phyloP scores from a whole-genome alignment of 2,888 invertebrate genomes.

The Hirtodrosophila duncani region DNA sequence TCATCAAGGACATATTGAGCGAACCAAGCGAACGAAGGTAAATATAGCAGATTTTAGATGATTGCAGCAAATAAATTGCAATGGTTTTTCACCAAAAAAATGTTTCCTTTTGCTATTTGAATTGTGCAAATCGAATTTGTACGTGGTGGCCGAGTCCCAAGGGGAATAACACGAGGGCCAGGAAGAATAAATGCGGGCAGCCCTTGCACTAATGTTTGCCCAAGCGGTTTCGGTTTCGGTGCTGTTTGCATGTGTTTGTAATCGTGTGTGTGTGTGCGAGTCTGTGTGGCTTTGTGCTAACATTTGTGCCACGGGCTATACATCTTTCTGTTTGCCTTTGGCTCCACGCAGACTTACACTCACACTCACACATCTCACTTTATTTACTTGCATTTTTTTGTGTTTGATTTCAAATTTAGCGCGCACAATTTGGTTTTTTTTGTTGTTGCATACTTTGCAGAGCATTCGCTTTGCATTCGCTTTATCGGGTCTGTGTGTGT shows the following conservation, averaged over 20 bases:
- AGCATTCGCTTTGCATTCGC: conserved; percentile 18
- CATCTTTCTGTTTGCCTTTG: conserved; percentile 64
- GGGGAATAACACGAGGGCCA: background rate
- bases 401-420: conserved; percentile 70
- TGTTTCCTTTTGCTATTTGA: conserved; percentile 65
- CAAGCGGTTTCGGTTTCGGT: conserved; percentile 42
- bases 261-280: conserved; percentile 41
- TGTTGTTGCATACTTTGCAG: conserved; percentile 44
- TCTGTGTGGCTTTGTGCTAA: conserved; percentile 35
- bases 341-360: conserved; percentile 60
- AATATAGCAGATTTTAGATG: conserved; percentile 35
- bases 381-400: conserved; percentile 58
- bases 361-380: conserved; percentile 24
- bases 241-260: conserved; percentile 12
- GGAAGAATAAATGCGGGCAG: conserved; percentile 4
- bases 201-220: conserved; percentile 62
- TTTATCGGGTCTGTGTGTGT: conserved; percentile 6
- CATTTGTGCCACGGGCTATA: conserved; percentile 49
- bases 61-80: conserved; percentile 55
- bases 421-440: conserved; percentile 50
- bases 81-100: conserved; percentile 46
- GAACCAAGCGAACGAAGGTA: too few relatives aligned
- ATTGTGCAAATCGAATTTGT: conserved; percentile 72
- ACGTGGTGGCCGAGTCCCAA: conserved; percentile 46
- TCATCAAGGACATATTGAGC: too few relatives aligned